These are phyloP conservation scores for Eubucco bourcierii DNA, from an alignment of 2,113 vertebrate genomes.

Conservation along the genomic window DNA sequence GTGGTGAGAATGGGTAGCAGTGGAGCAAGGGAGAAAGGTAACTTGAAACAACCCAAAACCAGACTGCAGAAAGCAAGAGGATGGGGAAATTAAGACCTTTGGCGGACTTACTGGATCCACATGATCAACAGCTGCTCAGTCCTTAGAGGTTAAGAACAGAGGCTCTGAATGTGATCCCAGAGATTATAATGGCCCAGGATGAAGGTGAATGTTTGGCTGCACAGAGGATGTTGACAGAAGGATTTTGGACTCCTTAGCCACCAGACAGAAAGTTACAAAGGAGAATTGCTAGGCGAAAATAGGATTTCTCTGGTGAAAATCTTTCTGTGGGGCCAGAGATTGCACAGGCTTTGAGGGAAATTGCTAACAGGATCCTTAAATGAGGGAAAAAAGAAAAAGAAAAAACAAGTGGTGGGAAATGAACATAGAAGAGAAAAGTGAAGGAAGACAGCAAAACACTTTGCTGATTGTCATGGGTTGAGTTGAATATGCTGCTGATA, in stretches of 20 bases:
- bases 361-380: neutral
- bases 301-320: neutral
- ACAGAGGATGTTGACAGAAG: neutral
- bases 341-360: neutral
- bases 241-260: neutral
- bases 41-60: neutral
- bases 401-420: neutral
- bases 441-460: neutral
- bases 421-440: neutral
- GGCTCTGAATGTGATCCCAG: neutral
- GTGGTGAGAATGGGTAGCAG: accelerated
- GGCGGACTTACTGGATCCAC: neutral
- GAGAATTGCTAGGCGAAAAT: neutral
- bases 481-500: too few species aligned
- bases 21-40: neutral
- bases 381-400: neutral
- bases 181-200: neutral
- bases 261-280: neutral
- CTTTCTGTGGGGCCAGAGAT: neutral
- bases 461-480: neutral
- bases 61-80: neutral
- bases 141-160: neutral
- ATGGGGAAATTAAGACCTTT: neutral
- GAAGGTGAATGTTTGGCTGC: neutral
- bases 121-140: neutral